Conservation (phyloP, 2,888 invertebrate genomes). For the Polyommatus icarus region DNA sequence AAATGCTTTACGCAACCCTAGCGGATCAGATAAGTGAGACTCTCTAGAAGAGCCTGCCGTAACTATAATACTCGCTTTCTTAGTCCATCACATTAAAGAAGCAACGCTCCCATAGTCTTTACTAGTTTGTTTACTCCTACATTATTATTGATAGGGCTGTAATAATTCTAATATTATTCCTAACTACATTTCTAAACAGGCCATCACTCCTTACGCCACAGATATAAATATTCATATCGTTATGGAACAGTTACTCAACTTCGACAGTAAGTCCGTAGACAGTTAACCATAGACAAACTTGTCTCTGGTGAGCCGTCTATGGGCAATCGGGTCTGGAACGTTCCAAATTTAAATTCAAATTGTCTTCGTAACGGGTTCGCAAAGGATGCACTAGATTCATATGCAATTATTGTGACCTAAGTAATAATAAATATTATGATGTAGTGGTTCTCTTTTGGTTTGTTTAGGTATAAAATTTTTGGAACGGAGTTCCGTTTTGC, state of each 20-base stretch:
- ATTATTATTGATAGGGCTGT: no score
- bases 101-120: no score
- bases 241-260: slow-evolving; percentile 3
- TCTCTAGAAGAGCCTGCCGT: no score
- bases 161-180: background rate
- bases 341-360: slow-evolving; percentile 20
- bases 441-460: background rate
- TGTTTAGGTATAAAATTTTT: background rate
- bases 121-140: no score
- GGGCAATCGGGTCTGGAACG: slow-evolving; percentile 10
- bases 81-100: no score
- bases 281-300: slow-evolving; percentile 3
- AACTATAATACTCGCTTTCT: no score
- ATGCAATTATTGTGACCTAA: background rate
- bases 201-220: background rate
- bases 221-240: slow-evolving; percentile 3
- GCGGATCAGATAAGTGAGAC: no score
- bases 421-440: background rate
- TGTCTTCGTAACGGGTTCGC: slow-evolving; percentile 12
- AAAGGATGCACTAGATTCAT: slow-evolving; percentile 11
- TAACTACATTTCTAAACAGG: background rate
- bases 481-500: no score
- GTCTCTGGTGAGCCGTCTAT: slow-evolving; percentile 22
- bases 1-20: no score
- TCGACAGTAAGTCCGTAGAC: slow-evolving; percentile 13